These are phyloP conservation scores for Hyposoter didymator DNA, from an alignment of 2,888 invertebrate species.

Conservation along the genomic window DNA sequence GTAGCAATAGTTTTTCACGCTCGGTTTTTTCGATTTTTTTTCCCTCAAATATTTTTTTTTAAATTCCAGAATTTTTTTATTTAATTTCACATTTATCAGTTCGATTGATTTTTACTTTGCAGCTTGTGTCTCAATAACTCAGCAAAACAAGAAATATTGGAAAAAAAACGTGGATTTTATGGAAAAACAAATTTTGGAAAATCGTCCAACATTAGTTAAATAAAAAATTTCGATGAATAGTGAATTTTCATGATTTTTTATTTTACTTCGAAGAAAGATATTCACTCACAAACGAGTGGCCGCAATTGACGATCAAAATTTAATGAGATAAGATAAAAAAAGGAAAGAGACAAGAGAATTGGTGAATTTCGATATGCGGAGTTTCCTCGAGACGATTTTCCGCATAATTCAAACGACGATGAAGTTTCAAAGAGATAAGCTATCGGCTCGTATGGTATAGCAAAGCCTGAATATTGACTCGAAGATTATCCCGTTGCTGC, in stretches of 20 bases:
- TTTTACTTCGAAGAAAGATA: not conserved
- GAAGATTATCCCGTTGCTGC: not conserved
- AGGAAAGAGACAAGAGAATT: not conserved
- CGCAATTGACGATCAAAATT: not conserved
- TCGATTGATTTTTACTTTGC: no score
- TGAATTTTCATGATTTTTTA: not conserved
- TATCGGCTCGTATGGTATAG: not conserved
- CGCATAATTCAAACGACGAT: not conserved
- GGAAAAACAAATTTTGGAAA: no score
- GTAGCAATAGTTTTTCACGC: no score
- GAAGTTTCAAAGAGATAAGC: not conserved
- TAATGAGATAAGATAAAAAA: not conserved
- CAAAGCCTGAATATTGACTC: not conserved
- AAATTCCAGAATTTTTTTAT: no score
- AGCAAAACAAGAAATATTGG: no score
- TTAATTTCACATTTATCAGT: no score
- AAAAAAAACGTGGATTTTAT: no score
- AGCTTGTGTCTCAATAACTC: no score
- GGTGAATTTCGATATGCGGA: not conserved
- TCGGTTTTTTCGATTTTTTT: no score
- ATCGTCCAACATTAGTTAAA: no score
- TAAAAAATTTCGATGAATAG: no score
- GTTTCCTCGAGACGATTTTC: not conserved
- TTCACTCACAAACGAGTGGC: not conserved
- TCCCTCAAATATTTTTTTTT: no score